phyloP scores from a whole-genome alignment of 2,113 vertebrate species.

The Macrotis lagotis region DNA sequence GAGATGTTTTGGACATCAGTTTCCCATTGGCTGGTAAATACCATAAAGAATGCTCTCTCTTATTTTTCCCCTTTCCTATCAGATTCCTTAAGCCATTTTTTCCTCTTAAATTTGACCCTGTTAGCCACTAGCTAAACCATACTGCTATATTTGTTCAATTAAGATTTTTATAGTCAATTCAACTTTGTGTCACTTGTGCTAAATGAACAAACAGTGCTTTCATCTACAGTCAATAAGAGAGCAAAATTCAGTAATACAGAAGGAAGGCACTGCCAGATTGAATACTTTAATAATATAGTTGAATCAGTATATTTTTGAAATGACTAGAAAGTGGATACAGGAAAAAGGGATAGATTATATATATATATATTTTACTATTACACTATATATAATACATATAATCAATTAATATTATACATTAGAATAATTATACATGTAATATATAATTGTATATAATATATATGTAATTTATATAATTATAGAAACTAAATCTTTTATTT shows the following conservation, averaged over 20 bases:
- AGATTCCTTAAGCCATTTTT: slow-evolving; percentile 54
- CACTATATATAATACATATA: not conserved
- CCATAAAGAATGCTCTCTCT: slow-evolving; percentile 61
- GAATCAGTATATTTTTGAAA: slow-evolving; percentile 47
- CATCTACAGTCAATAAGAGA: slow-evolving; percentile 34
- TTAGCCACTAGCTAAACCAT: slow-evolving; percentile 70
- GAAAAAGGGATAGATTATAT: not conserved
- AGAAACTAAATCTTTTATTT: not conserved
- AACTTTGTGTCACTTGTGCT: slow-evolving; percentile 25
- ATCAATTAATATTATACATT: not conserved
- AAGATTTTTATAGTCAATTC: slow-evolving; percentile 70
- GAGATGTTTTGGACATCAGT: slow-evolving; percentile 70
- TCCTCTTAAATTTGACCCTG: slow-evolving; percentile 64
- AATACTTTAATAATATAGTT: slow-evolving; percentile 47
- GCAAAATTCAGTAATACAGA: slow-evolving; percentile 41
- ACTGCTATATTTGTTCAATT: slow-evolving; percentile 70
- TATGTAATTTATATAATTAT: not conserved
- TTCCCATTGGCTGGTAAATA: slow-evolving; percentile 71
- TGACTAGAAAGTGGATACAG: slow-evolving; percentile 31
- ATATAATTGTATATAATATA: not conserved
- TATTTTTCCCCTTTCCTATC: slow-evolving; percentile 62
- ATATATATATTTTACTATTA: not conserved
- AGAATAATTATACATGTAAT: not conserved
- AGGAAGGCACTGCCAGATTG: slow-evolving; percentile 34
- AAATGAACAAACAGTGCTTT: slow-evolving; percentile 36